A percentile compares a stretch with the other conserved stretches of the same genome.
Conservation (phyloP, 1,140 invertebrate genomes). For the Drosophila arizonae region DNA sequence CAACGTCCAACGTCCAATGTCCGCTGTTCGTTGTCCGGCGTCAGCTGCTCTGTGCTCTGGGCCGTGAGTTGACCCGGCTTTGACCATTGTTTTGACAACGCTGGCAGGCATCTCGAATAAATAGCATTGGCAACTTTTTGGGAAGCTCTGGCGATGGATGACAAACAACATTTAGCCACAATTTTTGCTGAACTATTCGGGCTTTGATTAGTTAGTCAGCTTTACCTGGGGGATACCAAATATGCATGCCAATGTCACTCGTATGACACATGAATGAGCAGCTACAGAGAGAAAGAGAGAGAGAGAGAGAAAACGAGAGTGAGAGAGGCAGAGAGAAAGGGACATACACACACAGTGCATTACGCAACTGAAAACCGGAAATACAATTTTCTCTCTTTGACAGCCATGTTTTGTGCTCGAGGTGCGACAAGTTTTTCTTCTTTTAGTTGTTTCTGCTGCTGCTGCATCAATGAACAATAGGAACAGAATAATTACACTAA, state of each 20-base stretch:
- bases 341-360: not conserved
- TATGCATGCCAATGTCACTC: not conserved
- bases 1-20: not conserved
- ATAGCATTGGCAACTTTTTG: constrained; percentile 22
- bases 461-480: not conserved
- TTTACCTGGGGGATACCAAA: not conserved
- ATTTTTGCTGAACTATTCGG: constrained; percentile 20
- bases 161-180: constrained; percentile 24
- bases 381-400: not conserved
- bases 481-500: constrained; percentile 5
- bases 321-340: not conserved
- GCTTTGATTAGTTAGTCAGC: constrained; percentile 38
- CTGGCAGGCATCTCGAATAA: constrained; percentile 1
- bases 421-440: not conserved
- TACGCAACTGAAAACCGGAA: constrained; percentile 1
- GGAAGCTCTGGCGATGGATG: constrained; percentile 24
- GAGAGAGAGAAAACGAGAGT: not conserved
- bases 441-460: no score
- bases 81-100: constrained; percentile 2
- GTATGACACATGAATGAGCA: not conserved
- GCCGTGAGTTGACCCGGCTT: constrained; percentile 2
- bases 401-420: not conserved
- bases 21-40: not conserved
- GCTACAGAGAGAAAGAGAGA: no score
- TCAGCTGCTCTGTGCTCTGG: constrained; percentile 16